Base-by-base conservation (phyloP, 2,888 invertebrate genomes). In the Machimus atricapillus region DNA sequence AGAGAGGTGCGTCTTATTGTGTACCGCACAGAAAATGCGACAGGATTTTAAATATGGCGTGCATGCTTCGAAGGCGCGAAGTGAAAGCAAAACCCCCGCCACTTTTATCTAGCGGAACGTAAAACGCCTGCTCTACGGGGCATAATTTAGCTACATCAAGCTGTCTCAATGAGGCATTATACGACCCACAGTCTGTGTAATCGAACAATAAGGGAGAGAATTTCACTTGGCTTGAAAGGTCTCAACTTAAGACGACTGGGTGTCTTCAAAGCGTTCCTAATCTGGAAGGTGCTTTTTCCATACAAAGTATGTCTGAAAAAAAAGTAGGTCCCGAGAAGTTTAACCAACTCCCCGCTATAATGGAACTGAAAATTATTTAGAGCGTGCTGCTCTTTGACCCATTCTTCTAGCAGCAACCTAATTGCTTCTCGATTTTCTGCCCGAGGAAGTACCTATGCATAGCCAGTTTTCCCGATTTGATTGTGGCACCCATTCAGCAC, bases 381-480 rank as follows among this genome's bases (percentile, higher is more conserved):
- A 52, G 79, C 79, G 31, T 79, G 79, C 46, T 52, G 27, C 31
- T 52, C 79, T 79, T 79, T 79, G 79, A 79, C 27, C 79, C 46
- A 52, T 78, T 79, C 52, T 31, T 79, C 52, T 79, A 16, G 52
- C 27, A 52, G 23, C 52, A 79, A 79, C 27, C 43, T 79, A 79
- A 79, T 79, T 46, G 52, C 52, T 79, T 52, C 52, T 79, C 79
- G 31, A 52, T 27, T 79, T 40, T 78, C 66, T 66, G 66, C 66
- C 66, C 66, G 66, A 66, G 66, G 23, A 66, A 27, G 27, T 66
- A 66, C 23, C 23, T 66, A 66, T 23, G 23, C 66, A 66, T 66
- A 66, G 27, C 27, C 27, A 66, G 66, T 66, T 46, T 46, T 23
- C 27, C 52, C 9, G 23, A 66, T 66, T 66, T 66, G 66, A 66